Evolutionary conservation across 2,888 invertebrate genomes (phyloP).

Genomic region (Agriopis leucophaearia): DNA sequence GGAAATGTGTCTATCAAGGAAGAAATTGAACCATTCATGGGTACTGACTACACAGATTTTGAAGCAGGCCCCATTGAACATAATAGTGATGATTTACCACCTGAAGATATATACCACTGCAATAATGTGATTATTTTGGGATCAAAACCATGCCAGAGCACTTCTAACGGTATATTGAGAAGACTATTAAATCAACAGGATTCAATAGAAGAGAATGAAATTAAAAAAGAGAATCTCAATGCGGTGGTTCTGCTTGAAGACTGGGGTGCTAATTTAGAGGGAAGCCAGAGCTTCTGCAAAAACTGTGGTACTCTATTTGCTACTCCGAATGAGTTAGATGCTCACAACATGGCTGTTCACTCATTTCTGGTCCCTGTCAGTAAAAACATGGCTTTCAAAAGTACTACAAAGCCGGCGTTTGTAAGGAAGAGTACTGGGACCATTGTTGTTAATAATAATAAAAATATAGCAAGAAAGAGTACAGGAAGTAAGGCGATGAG

Average conservation of each 20-base stretch:
- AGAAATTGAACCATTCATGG: constrained; percentile 31
- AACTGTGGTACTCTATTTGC: constrained; percentile 62
- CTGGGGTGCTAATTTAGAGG: constrained; percentile 51
- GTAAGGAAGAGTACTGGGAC: constrained; percentile 19
- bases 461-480: constrained; percentile 34
- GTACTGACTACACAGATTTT: constrained; percentile 26
- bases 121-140: constrained; percentile 55
- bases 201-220: neutral
- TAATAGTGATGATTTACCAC: constrained; percentile 17
- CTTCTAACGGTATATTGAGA: neutral
- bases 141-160: constrained; percentile 46
- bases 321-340: constrained; percentile 61
- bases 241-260: constrained; percentile 55
- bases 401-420: constrained; percentile 37
- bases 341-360: constrained; percentile 64
- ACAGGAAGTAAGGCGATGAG: constrained; percentile 23
- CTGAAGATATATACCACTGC: constrained; percentile 34
- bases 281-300: constrained; percentile 56
- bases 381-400: constrained; percentile 47
- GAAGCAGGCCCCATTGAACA: constrained; percentile 11
- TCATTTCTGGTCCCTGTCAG: constrained; percentile 58
- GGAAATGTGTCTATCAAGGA: constrained; percentile 34
- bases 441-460: neutral
- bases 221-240: constrained; percentile 29
- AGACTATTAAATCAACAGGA: neutral